A percentile compares a stretch with the other conserved stretches of the same genome.
Conservation (phyloP, 2,888 invertebrate species). For the Troides aeacus region DNA sequence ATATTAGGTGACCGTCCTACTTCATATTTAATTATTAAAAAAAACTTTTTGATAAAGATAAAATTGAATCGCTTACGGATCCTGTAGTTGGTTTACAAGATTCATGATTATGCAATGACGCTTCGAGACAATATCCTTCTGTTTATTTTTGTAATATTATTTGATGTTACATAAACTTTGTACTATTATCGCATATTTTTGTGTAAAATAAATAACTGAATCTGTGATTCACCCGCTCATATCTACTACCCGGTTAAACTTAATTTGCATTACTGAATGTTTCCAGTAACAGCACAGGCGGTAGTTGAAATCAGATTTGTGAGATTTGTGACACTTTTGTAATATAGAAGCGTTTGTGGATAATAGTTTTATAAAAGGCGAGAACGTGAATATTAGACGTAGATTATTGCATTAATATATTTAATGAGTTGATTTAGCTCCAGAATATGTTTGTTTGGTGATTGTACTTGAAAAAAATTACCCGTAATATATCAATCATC, state of each 20-base stretch:
- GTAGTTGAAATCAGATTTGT: constrained; percentile 20
- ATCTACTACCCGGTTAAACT: constrained; percentile 15
- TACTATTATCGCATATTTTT: background rate
- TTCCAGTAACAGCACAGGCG: constrained; percentile 7
- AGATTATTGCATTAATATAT: too few species aligned
- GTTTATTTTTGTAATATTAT: background rate
- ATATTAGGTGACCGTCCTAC: too few species aligned
- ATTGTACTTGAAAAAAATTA: too few species aligned
- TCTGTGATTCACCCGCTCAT: constrained; percentile 6
- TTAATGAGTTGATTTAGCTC: too few species aligned
- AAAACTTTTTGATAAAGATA: too few species aligned
- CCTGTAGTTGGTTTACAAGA: too few species aligned
- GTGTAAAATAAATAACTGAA: background rate
- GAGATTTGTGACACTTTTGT: constrained; percentile 12
- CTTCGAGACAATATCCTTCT: too few species aligned
- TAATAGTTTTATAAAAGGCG: constrained; percentile 4
- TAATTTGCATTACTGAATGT: constrained; percentile 22
- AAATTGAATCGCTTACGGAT: too few species aligned
- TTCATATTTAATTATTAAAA: too few species aligned
- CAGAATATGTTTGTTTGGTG: too few species aligned
- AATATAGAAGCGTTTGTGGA: constrained; percentile 3
- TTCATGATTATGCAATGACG: too few species aligned
- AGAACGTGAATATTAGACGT: background rate
- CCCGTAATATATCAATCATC: too few species aligned
- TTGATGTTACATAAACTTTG: background rate